Evolutionary conservation across 2,113 vertebrate species (phyloP), one percentile per base, ranked within the genome.

Genomic region (Melanerpes formicivorus): DNA sequence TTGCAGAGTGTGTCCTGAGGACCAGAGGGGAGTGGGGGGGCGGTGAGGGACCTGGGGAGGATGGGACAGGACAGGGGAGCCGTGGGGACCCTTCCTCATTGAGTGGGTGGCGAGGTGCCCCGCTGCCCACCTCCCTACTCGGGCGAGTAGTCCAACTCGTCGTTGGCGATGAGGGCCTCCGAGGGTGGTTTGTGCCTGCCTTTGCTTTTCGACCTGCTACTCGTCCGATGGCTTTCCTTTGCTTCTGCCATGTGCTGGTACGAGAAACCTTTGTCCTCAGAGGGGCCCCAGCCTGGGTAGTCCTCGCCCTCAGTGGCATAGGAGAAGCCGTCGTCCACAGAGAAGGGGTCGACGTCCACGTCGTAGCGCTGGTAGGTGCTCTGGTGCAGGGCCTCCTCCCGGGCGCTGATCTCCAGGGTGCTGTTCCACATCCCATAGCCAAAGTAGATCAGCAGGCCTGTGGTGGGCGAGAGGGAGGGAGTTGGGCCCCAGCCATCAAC

Each of bases 361-460:
- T 99, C 99, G 0, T 99, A 99, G 90, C 99, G 98, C 93, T 98
- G 99, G 97, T 99, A 99, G 3, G 98, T 98, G 93, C 99, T 99
- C 95, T 99, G 98, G 63, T 99, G 98, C 3, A 98, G 98, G 71
- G 98, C 98, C 93, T 99, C 98, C 76, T 99, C 98, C 3, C 98
- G 96, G 70, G 98, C 98, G 0, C 98, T 98, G 88, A 99, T 98
- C 96, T 99, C 99, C 96, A 99, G 96, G 0, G 98, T 98, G 97
- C 99, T 99, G 98, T 99, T 98, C 99, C 99, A 99, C 96, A 99
- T 98, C 37, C 99, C 99, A 0, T 99, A 99, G 70, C 98, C 98
- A 34, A 98, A 98, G 77, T 99, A 99, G 97, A 99, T 99, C 93
- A 99, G 94, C 93, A 99, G 90, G 88, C 99, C 99, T 99, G 96